Percentiles rank a stretch among this genome's conserved stretches.
Conservation (phyloP, 30 jellyfish, hydroid and myxozoan species). For the Cassiopea andromeda region DNA sequence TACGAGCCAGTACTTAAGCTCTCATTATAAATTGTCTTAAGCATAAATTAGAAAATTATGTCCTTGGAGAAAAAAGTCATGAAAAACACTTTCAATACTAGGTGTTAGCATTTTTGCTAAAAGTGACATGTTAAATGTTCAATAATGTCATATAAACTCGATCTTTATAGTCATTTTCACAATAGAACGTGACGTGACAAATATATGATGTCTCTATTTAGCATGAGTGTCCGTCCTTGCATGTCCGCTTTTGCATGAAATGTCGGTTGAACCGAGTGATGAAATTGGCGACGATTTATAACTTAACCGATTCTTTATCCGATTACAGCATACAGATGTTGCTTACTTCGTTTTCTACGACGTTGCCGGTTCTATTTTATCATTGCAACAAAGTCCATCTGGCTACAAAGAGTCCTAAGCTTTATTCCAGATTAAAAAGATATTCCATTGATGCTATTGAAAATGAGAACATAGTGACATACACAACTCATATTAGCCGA, state of each 20-base stretch:
- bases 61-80: too few relatives aligned
- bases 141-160: neutral
- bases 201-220: constrained; percentile 11
- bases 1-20: too few relatives aligned
- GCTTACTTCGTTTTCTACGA: constrained; percentile 22
- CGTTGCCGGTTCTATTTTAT: constrained; percentile 29
- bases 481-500: constrained; percentile 30
- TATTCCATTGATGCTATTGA: constrained; percentile 54
- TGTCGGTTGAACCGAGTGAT: constrained; percentile 29
- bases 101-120: neutral
- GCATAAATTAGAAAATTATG: too few relatives aligned
- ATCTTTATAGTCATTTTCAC: constrained; percentile 4
- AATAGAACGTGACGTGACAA: constrained; percentile 35
- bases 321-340: constrained; percentile 59
- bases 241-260: constrained; percentile 14
- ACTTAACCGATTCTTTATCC: constrained; percentile 35
- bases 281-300: constrained; percentile 8
- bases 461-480: constrained; percentile 55
- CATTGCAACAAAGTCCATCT: constrained; percentile 65
- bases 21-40: too few relatives aligned
- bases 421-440: constrained; percentile 62
- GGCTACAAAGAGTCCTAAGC: constrained; percentile 59
- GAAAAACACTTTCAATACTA: too few relatives aligned
- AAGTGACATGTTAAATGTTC: neutral
- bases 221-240: constrained; percentile 1